Evolutionary conservation across 2,797 vertebrate genomes (phyloP).

Genomic region (Sandelia bainsii): DNA sequence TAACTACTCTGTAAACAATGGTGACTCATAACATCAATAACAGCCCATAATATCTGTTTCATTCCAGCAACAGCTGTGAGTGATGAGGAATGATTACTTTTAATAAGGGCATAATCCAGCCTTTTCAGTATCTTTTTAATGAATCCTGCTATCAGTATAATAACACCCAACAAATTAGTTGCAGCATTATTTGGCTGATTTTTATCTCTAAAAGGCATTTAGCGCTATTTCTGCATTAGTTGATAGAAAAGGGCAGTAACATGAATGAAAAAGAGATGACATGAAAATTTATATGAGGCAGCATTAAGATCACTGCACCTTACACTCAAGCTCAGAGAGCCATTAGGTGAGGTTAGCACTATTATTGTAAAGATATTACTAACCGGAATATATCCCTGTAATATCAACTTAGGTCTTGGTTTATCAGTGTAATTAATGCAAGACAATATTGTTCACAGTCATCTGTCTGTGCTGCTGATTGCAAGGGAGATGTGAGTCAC

Average conservation of each 20-base stretch:
- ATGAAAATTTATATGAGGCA: neutral
- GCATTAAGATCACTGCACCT: conserved; percentile 5
- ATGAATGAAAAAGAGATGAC: conserved; percentile 15
- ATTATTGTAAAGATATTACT: conserved; percentile 19
- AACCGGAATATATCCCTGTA: conserved; percentile 15
- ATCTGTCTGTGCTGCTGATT: conserved; percentile 48
- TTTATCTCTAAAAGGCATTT: conserved; percentile 44
- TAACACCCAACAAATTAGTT: conserved; percentile 55
- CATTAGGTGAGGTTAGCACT: conserved; percentile 11
- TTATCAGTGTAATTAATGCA: conserved; percentile 61
- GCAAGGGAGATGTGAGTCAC: conserved; percentile 42
- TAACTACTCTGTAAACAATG: conserved; percentile 44
- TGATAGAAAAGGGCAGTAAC: conserved; percentile 1
- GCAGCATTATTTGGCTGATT: conserved; percentile 51
- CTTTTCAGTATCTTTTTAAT: conserved; percentile 55
- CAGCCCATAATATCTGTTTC: conserved; percentile 20
- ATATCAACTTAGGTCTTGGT: conserved; percentile 30
- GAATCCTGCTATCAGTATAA: conserved; percentile 47
- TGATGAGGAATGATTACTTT: conserved; percentile 57
- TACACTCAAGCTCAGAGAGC: neutral
- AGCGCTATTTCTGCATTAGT: conserved; percentile 8
- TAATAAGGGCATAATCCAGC: conserved; percentile 60
- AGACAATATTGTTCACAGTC: conserved; percentile 63
- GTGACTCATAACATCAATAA: conserved; percentile 51
- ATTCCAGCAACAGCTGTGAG: conserved; percentile 40